Percentiles rank a stretch among this genome's conserved stretches.
Conservation (phyloP, 2,113 vertebrate species). For the Mesitornis unicolor region DNA sequence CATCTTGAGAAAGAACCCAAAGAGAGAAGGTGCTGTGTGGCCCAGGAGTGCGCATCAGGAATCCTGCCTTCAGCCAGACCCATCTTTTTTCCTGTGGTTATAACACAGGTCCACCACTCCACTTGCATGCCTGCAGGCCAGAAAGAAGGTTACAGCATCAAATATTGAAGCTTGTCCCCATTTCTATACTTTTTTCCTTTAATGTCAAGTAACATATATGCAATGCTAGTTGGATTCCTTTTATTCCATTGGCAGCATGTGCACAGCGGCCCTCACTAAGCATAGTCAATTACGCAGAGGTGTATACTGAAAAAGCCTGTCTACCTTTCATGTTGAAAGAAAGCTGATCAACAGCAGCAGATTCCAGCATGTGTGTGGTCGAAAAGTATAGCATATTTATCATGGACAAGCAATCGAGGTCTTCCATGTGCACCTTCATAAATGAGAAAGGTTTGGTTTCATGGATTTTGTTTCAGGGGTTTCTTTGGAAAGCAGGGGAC, state of each 20-base stretch:
- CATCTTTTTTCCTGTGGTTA: not conserved
- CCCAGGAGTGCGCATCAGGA: not conserved
- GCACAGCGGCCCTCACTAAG: not conserved
- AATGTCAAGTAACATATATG: not conserved
- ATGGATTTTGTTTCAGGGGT: not conserved
- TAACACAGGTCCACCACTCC: not conserved
- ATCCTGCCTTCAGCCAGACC: not conserved
- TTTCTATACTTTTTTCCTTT: not conserved
- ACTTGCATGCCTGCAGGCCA: not conserved
- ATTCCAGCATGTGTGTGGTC: not conserved
- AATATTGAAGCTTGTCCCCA: not conserved
- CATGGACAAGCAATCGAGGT: not conserved
- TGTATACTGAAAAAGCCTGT: not conserved
- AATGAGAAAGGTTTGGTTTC: not conserved
- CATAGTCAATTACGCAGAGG: not conserved
- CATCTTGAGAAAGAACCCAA: fast-evolving
- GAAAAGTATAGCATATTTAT: not conserved
- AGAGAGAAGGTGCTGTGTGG: not conserved
- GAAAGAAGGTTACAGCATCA: not conserved
- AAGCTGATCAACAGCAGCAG: not conserved
- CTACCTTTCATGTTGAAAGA: not conserved
- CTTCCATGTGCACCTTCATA: not conserved
- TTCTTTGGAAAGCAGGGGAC: not conserved
- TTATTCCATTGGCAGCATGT: not conserved
- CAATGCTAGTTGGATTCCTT: not conserved